phyloP scores from a whole-genome alignment of 2,888 invertebrate species.

The Melangyna quadrimaculata region DNA sequence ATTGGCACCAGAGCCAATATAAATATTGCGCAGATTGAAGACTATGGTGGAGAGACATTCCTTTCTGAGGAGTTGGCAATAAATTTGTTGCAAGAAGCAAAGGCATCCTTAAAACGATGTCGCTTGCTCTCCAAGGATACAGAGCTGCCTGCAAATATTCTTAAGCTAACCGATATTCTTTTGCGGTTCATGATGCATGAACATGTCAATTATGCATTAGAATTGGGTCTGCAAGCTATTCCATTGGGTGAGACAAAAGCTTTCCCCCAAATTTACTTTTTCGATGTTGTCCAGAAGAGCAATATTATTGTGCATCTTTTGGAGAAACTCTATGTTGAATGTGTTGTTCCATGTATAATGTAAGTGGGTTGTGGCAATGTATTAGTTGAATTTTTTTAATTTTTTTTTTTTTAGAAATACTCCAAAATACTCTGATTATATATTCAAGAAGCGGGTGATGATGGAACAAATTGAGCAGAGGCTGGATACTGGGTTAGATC shows the following conservation, averaged over 20 bases:
- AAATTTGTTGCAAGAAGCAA: constrained; percentile 93
- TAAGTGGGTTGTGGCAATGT: constrained; percentile 82
- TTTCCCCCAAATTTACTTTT: constrained; percentile 95
- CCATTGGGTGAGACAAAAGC: constrained; percentile 94
- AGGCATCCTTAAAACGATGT: constrained; percentile 94
- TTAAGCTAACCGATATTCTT: constrained; percentile 91
- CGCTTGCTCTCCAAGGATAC: constrained; percentile 89
- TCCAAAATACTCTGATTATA: constrained; percentile 92
- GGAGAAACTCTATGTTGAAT: constrained; percentile 95
- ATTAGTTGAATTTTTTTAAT: not conserved
- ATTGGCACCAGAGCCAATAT: constrained; percentile 95
- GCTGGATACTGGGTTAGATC: constrained; percentile 92
- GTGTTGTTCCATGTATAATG: constrained; percentile 93
- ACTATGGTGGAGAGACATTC: constrained; percentile 98
- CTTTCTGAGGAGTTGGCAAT: constrained; percentile 97
- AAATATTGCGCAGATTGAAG: constrained; percentile 96
- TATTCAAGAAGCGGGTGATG: constrained; percentile 91
- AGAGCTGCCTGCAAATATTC: constrained; percentile 89
- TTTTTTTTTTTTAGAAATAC: constrained; percentile 85
- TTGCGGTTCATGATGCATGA: constrained; percentile 93
- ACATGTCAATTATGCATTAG: constrained; percentile 98
- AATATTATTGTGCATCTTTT: constrained; percentile 96
- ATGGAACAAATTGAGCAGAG: constrained; percentile 95
- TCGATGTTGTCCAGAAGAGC: constrained; percentile 94
- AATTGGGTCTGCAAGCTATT: constrained; percentile 93